These are phyloP conservation scores for Acanthopagrus latus DNA, from an alignment of 2,797 vertebrate species.

Conservation along the genomic window DNA sequence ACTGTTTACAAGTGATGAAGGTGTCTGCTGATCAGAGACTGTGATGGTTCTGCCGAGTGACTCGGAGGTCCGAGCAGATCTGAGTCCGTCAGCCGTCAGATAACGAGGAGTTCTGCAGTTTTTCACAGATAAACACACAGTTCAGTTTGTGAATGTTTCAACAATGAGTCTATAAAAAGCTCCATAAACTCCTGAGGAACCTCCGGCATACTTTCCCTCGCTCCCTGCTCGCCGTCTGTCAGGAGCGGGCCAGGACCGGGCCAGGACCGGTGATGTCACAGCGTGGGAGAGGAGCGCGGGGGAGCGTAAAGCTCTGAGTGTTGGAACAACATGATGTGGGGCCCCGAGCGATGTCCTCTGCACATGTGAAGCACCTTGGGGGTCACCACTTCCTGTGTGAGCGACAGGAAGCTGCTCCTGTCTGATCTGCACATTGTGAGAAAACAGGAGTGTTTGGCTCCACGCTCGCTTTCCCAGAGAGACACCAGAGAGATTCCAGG, in stretches of 20 bases:
- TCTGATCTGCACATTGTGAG: slow-evolving; percentile 14
- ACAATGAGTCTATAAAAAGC: no score
- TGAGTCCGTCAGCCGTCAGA: no score
- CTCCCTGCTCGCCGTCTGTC: slow-evolving; percentile 16
- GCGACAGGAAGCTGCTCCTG: slow-evolving; percentile 23
- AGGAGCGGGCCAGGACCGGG: slow-evolving; percentile 13
- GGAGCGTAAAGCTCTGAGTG: slow-evolving; percentile 30
- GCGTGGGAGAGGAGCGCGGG: slow-evolving; percentile 32
- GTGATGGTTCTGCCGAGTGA: no score
- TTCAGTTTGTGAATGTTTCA: no score
- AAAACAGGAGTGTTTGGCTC: not conserved
- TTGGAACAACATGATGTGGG: slow-evolving; percentile 33
- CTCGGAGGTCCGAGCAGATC: no score
- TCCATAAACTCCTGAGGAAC: no score
- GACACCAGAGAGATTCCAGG: not conserved
- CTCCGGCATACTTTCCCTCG: not conserved
- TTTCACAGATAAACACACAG: no score
- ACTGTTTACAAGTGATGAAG: no score
- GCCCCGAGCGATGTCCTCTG: slow-evolving; percentile 1
- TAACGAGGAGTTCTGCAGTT: no score
- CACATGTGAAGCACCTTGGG: slow-evolving; percentile 26
- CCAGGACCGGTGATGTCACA: slow-evolving; percentile 11
- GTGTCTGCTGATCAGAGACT: no score
- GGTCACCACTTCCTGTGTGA: slow-evolving; percentile 78
- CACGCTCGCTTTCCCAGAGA: slow-evolving; percentile 12